Evolutionary conservation across 1,140 invertebrate species (phyloP).

Genomic region (Drusus annulatus): DNA sequence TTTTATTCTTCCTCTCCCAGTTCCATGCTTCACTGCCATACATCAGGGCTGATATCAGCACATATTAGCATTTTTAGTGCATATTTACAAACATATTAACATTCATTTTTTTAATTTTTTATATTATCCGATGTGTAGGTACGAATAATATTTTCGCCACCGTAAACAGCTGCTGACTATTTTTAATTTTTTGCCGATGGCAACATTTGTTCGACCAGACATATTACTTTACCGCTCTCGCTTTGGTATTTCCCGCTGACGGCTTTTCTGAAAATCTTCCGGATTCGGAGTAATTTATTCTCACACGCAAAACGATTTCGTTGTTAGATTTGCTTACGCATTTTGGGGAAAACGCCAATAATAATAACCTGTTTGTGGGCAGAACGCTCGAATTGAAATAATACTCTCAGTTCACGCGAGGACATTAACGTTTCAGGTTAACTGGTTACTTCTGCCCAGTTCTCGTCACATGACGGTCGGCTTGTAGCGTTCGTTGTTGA

Average conservation of each 20-base stretch:
- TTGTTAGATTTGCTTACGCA: constrained; percentile 1
- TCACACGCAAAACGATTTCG: neutral
- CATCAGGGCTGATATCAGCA: no score
- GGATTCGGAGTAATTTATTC: constrained; percentile 24
- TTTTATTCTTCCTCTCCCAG: no score
- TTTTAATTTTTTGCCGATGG: no score
- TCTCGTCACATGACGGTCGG: constrained; percentile 17
- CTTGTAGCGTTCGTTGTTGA: neutral
- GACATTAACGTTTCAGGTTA: no score
- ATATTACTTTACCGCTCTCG: constrained; percentile 22
- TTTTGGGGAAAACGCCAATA: neutral
- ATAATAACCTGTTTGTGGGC: constrained; percentile 8
- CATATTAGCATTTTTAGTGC: no score
- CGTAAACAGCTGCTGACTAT: no score
- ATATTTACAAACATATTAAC: no score
- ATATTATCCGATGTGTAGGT: no score
- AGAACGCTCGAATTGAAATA: neutral
- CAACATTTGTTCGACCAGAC: neutral
- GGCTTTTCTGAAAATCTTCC: constrained; percentile 1
- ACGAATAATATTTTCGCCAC: no score
- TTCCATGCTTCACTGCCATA: no score
- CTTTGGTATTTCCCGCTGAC: constrained; percentile 23
- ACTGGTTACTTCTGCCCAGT: neutral
- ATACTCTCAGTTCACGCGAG: no score
- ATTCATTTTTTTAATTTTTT: no score